Conservation (phyloP, 2,797 vertebrate genomes). For the Acrocephalus scirpaceus region DNA sequence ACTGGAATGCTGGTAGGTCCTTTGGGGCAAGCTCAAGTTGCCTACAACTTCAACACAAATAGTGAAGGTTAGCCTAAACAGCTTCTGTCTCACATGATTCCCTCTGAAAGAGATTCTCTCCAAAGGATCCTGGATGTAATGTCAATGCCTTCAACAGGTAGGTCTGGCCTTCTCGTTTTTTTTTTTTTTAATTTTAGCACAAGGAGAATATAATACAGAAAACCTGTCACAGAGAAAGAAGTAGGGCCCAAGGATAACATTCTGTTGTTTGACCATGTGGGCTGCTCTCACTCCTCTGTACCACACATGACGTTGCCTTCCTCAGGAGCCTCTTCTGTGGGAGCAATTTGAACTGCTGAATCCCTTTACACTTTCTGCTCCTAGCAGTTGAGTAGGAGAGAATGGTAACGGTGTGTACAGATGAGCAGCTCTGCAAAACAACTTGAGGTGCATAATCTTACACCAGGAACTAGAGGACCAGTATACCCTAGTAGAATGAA, state of each 20-base stretch:
- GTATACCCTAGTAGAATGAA: background rate
- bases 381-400: background rate
- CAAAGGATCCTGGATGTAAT: background rate
- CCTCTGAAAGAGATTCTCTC: background rate
- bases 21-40: background rate
- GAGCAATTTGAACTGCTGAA: background rate
- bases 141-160: background rate
- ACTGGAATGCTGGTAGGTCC: background rate
- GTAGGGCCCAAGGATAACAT: background rate
- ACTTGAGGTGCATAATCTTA: background rate
- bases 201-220: background rate
- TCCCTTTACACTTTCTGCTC: background rate
- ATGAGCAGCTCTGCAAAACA: background rate
- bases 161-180: background rate
- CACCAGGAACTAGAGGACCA: background rate
- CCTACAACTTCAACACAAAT: background rate
- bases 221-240: background rate
- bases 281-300: background rate
- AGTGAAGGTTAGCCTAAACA: background rate
- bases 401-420: background rate
- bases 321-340: background rate
- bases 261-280: background rate
- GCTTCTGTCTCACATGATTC: background rate
- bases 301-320: rapidly evolving
- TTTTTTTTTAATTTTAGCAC: background rate